Evolutionary conservation across 1,140 invertebrate genomes (phyloP).

Genomic region (Drosophila teissieri): DNA sequence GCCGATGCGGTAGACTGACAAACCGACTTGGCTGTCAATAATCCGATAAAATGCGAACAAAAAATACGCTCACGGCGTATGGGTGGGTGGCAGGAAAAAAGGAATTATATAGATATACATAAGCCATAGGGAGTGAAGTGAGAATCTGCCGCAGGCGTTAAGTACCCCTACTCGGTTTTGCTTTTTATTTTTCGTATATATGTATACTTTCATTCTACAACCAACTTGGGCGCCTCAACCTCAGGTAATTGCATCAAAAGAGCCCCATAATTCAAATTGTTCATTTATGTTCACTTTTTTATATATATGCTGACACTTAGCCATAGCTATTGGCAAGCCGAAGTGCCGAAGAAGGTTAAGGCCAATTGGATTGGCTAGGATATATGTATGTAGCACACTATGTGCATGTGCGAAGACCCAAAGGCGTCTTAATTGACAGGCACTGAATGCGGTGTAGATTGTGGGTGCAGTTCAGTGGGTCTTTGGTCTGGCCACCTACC

Average conservation of each 20-base stretch:
- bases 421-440: slow-evolving; percentile 28
- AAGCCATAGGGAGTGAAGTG: slow-evolving; percentile 35
- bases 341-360: slow-evolving; percentile 25
- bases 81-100: not conserved
- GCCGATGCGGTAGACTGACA: slow-evolving; percentile 46
- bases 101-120: not conserved
- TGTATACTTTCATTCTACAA: not conserved
- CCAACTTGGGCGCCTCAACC: slow-evolving; percentile 28
- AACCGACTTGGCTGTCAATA: slow-evolving; percentile 71
- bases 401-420: not conserved
- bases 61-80: slow-evolving; percentile 35
- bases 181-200: not conserved
- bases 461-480: slow-evolving; percentile 9
- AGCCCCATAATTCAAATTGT: slow-evolving; percentile 34
- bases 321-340: slow-evolving; percentile 18
- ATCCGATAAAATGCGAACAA: slow-evolving; percentile 71
- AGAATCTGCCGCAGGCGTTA: slow-evolving; percentile 67
- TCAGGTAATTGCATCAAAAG: slow-evolving; percentile 52
- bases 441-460: slow-evolving; percentile 4
- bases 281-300: slow-evolving; percentile 23
- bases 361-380: slow-evolving; percentile 35
- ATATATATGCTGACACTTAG: slow-evolving; percentile 9
- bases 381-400: not conserved
- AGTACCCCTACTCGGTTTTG: slow-evolving; percentile 26
- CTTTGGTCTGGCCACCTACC: slow-evolving; percentile 11